Evolutionary conservation across 2,888 invertebrate species (phyloP), one percentile per base, ranked within the genome.

Genomic region (Scaptomyza reducta): DNA sequence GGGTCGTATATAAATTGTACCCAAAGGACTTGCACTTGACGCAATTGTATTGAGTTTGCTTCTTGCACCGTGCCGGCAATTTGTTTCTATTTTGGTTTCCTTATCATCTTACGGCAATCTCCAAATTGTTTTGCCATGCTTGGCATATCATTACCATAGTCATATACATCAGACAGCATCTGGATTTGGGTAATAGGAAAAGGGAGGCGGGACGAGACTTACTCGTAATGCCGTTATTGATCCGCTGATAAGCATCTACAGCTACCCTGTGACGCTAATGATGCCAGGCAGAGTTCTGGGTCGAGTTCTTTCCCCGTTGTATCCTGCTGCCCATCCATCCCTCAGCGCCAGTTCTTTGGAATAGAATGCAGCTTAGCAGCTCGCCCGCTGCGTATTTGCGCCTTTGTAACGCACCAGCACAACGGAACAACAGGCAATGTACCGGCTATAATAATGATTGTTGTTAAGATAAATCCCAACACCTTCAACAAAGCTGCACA

Each of bases 401-500:
- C 73, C 81, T 77, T 74, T 82, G 82, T 74, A 57, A 44, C 63
- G 58, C 60, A 73, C 74, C 74, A 71, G 71, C 54, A 67, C 64
- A 60, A 27, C 47, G 42, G 41, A 47, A 59, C 68, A 70, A 65
- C 56, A 33, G 58, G 75, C 68, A 78, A 77, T 75, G 60, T 74
- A 57, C 74, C 56, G 69, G 59, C 82, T 74, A 75, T 62, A 79
- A 87, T 87, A 82, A 82, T 82, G 84, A 86, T 87, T 88, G 90
- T 90, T 79, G 74, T 79, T 77, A 90, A 90, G 90, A 91, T 90
- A 90, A 90, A 90, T 91, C 90, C 88, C 87, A 79, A 91, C 91
- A 91, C 91, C 91, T 91, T 78, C 81, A 70, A 90, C 89, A 90
- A 90, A 80, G 88, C 79, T 79, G 71, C 79, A 74, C 77, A 89